phyloP scores from a whole-genome alignment of 2,113 vertebrate genomes.

The Rhinogobius similis region DNA sequence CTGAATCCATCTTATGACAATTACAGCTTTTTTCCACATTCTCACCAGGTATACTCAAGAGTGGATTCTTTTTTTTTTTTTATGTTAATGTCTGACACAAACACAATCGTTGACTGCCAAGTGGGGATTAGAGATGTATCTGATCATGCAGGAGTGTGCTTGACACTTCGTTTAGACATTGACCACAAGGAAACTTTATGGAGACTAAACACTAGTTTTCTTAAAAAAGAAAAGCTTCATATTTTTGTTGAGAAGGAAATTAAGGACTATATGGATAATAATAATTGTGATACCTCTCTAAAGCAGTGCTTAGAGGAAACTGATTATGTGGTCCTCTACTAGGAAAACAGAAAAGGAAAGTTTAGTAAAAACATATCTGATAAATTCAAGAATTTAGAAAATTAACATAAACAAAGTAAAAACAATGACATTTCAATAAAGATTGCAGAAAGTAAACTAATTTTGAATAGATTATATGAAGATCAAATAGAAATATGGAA shows the following conservation, averaged over 20 bases:
- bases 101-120: neutral
- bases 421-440: neutral
- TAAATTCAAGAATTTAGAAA: neutral
- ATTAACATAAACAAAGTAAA: neutral
- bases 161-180: neutral
- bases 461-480: neutral
- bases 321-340: neutral
- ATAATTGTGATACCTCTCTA: neutral
- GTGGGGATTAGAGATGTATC: neutral
- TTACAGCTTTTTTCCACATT: neutral
- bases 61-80: conserved; percentile 4
- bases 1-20: neutral
- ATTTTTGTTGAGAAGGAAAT: neutral
- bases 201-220: neutral
- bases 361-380: neutral
- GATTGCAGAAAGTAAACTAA: neutral
- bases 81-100: neutral
- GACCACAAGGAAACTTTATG: neutral
- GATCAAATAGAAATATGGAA: neutral
- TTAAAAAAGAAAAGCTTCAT: neutral
- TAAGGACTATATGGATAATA: neutral
- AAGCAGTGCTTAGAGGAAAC: neutral
- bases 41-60: neutral
- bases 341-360: neutral
- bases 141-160: neutral